A percentile compares a stretch with the other conserved stretches of the same genome.
Evolutionary conservation across 1,140 invertebrate genomes (phyloP).

Genomic region (Oryctes rhinoceros): DNA sequence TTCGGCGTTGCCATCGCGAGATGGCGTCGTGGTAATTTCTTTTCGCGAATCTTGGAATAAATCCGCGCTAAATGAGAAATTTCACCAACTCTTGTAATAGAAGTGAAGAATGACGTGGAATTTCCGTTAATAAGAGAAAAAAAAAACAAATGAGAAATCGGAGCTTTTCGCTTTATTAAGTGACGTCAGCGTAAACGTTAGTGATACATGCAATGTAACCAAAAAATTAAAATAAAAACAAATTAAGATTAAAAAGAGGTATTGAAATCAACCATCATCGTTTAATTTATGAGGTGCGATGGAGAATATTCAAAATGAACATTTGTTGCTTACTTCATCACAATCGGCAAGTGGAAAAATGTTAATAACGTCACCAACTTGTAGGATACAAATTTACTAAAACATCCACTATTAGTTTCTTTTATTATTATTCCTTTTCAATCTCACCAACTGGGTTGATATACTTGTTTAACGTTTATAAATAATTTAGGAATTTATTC

Average conservation of each 20-base stretch:
- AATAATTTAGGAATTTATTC: too few relatives aligned
- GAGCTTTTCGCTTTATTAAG: slow-evolving; percentile 30
- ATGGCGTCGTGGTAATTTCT: neutral
- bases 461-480: too few relatives aligned
- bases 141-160: neutral
- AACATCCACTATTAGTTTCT: too few relatives aligned
- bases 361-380: too few relatives aligned
- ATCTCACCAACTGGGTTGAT: too few relatives aligned
- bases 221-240: neutral
- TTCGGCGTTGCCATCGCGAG: neutral
- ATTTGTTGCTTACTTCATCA: neutral
- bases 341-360: too few relatives aligned
- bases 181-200: slow-evolving; percentile 33
- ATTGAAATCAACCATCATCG: slow-evolving; percentile 19
- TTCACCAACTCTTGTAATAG: neutral
- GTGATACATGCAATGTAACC: slow-evolving; percentile 28
- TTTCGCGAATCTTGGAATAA: neutral
- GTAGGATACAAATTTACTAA: too few relatives aligned
- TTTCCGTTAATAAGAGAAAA: neutral
- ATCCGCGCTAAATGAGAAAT: neutral
- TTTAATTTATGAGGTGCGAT: slow-evolving; percentile 23
- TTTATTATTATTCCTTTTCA: too few relatives aligned
- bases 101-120: neutral
- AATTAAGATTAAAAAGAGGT: slow-evolving; percentile 12
- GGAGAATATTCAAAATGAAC: slow-evolving; percentile 8